Evolutionary conservation across 2,888 invertebrate species (phyloP).

Genomic region (Ypsolopha sequella): DNA sequence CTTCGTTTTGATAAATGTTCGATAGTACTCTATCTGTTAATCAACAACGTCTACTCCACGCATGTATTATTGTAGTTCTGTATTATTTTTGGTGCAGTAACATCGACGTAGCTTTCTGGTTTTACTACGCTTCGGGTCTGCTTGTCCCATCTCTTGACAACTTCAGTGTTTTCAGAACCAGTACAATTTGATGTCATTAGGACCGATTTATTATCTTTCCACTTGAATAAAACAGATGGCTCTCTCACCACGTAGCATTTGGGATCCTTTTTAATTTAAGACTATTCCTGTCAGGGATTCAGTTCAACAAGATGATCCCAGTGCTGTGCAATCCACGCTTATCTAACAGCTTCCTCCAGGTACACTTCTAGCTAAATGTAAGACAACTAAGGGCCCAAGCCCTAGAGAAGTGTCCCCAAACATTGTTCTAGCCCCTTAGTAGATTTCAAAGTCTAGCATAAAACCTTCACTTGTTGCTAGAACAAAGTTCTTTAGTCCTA

Average conservation of each 20-base stretch:
- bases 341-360: conserved; percentile 17
- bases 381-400: conserved; percentile 4
- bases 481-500: too few species aligned
- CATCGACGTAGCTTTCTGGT: not conserved
- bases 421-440: not conserved
- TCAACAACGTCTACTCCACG: conserved; percentile 16
- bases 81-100: not conserved
- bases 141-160: not conserved
- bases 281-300: conserved; percentile 11
- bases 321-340: conserved; percentile 12
- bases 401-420: not conserved
- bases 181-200: conserved; percentile 1
- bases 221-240: conserved; percentile 9
- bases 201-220: conserved; percentile 13
- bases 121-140: too few species aligned
- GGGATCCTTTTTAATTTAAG: conserved; percentile 12
- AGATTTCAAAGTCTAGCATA: not conserved
- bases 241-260: not conserved
- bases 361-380: conserved; percentile 12
- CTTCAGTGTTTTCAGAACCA: too few species aligned
- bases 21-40: conserved; percentile 18
- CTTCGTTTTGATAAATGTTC: conserved; percentile 20
- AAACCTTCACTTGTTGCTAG: too few species aligned
- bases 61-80: conserved; percentile 1
- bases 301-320: conserved; percentile 15